These are phyloP conservation scores for Microtus pennsylvanicus DNA, from an alignment of 2,113 vertebrate species.

Conservation along the genomic window DNA sequence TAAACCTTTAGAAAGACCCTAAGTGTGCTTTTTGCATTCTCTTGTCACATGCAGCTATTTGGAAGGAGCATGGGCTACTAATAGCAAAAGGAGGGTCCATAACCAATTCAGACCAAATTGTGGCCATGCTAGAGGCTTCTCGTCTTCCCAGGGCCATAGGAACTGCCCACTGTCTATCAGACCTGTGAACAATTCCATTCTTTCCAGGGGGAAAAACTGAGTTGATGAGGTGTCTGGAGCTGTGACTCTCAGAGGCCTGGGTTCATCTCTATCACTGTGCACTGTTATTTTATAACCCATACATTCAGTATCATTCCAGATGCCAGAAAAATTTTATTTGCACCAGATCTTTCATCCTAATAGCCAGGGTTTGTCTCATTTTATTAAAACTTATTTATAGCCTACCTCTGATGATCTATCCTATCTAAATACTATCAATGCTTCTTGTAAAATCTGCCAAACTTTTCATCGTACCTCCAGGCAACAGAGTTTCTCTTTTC, in stretches of 20 bases:
- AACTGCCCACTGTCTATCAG: background rate
- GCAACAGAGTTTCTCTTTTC: background rate
- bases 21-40: background rate
- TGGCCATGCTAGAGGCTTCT: background rate
- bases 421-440: background rate
- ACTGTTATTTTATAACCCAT: background rate
- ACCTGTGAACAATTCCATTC: background rate
- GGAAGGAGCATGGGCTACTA: background rate
- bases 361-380: background rate
- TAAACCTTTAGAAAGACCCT: background rate
- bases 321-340: background rate
- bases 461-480: background rate
- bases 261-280: background rate
- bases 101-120: background rate
- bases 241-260: background rate
- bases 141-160: background rate
- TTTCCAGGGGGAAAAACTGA: background rate
- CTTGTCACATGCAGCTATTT: background rate
- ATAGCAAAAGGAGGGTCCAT: background rate
- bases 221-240: background rate
- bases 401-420: background rate
- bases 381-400: background rate
- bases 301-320: background rate
- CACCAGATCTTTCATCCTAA: background rate
- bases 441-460: background rate